Evolutionary conservation across 1,140 invertebrate species (phyloP).

Genomic region (Scaptodrosophila lebanonensis): DNA sequence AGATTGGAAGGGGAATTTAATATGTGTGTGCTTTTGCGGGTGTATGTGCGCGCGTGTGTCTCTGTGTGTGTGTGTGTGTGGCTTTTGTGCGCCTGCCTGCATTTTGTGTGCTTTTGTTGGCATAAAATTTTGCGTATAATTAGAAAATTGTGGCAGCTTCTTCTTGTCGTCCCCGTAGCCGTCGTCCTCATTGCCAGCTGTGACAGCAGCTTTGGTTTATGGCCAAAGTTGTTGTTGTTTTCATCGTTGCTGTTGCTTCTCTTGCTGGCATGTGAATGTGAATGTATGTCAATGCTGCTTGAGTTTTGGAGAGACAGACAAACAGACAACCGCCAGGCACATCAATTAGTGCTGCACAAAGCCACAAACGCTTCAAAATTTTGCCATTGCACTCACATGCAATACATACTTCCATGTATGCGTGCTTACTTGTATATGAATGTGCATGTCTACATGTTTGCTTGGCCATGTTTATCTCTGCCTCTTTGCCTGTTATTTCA

Average conservation of each 20-base stretch:
- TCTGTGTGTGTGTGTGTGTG: slow-evolving; percentile 6
- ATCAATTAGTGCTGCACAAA: slow-evolving; percentile 71
- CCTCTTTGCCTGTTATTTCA: slow-evolving; percentile 59
- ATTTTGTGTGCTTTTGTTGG: slow-evolving; percentile 55
- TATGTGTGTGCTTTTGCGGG: no score
- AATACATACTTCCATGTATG: no score
- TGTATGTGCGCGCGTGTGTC: slow-evolving; percentile 1
- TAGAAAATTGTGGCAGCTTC: slow-evolving; percentile 71
- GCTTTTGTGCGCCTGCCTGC: slow-evolving; percentile 4
- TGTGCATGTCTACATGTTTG: slow-evolving; percentile 47
- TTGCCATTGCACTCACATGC: slow-evolving; percentile 5
- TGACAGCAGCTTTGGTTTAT: slow-evolving; percentile 35
- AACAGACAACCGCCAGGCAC: slow-evolving; percentile 48
- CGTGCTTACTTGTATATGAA: no score
- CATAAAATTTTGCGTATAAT: slow-evolving; percentile 75
- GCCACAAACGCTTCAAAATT: slow-evolving; percentile 35
- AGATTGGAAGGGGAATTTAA: no score
- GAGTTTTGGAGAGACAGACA: slow-evolving; percentile 10
- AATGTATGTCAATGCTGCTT: slow-evolving; percentile 36
- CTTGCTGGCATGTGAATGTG: slow-evolving; percentile 37
- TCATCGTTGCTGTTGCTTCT: slow-evolving; percentile 6
- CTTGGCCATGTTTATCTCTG: background rate
- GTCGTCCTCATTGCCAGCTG: slow-evolving; percentile 31
- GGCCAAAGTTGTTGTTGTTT: background rate
- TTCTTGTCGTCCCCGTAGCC: slow-evolving; percentile 12